These are phyloP conservation scores for Thripadectes ignobilis DNA, from an alignment of 2,797 vertebrate genomes.

Conservation along the genomic window DNA sequence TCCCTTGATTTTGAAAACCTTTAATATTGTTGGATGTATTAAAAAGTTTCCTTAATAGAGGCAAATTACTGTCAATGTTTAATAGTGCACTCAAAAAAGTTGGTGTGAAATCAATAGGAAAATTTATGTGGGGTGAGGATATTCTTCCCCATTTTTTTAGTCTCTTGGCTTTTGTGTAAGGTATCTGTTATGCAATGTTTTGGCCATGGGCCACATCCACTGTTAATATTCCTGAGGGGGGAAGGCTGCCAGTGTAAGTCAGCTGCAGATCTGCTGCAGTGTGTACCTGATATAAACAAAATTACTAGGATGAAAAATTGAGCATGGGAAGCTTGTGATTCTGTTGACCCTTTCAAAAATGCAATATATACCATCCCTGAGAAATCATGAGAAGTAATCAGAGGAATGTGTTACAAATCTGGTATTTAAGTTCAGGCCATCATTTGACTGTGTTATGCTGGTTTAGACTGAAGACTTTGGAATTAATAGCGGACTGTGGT, in stretches of 20 bases:
- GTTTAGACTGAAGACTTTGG: background rate
- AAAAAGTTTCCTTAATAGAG: background rate
- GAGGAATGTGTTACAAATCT: conserved; percentile 65
- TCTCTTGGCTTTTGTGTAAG: background rate
- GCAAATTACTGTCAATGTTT: background rate
- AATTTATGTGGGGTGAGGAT: background rate
- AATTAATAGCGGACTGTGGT: background rate
- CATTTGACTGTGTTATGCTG: background rate
- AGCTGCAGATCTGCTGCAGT: background rate
- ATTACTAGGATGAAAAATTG: background rate
- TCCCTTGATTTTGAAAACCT: background rate
- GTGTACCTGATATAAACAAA: background rate
- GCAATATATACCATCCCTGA: background rate
- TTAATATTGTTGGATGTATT: background rate
- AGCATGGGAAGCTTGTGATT: conserved; percentile 29
- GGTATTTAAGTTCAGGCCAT: conserved; percentile 26
- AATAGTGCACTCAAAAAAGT: background rate
- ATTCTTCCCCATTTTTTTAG: background rate
- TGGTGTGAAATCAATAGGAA: background rate
- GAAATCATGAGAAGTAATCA: background rate
- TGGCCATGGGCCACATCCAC: background rate
- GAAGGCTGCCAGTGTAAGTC: background rate
- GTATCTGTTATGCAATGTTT: background rate
- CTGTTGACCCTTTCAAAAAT: conserved; percentile 21
- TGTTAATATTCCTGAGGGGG: background rate